Percentiles rank a stretch among this genome's conserved stretches.
phyloP scores from a whole-genome alignment of 1,140 invertebrate species.

The Batillaria attramentaria region DNA sequence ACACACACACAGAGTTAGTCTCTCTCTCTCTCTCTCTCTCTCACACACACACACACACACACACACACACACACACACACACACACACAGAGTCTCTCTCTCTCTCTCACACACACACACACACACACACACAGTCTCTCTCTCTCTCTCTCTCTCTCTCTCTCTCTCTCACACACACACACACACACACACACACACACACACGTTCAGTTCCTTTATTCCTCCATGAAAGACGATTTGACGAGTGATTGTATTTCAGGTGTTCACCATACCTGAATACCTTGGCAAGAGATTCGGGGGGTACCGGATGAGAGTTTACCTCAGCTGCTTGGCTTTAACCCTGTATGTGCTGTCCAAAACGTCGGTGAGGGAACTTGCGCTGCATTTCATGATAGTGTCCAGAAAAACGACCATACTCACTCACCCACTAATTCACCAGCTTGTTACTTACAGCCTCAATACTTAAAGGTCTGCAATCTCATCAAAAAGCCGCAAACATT shows the following conservation, averaged over 20 bases:
- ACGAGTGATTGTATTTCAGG: slow-evolving; percentile 63
- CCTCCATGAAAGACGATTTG: too few relatives aligned
- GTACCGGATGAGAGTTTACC: slow-evolving; percentile 74
- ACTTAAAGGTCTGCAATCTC: too few relatives aligned
- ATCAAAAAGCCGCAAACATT: too few relatives aligned
- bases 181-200: neutral
- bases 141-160: neutral
- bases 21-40: too few relatives aligned
- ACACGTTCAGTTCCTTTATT: neutral
- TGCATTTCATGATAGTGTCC: too few relatives aligned
- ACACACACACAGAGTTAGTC: too few relatives aligned
- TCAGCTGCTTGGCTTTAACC: slow-evolving; percentile 75
- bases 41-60: too few relatives aligned
- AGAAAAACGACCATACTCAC: too few relatives aligned
- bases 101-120: neutral
- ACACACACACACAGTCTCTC: neutral
- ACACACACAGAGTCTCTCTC: neutral
- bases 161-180: neutral
- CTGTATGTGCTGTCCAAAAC: slow-evolving; percentile 78
- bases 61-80: too few relatives aligned
- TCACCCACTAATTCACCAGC: too few relatives aligned
- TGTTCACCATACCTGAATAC: slow-evolving; percentile 77
- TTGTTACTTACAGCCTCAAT: too few relatives aligned
- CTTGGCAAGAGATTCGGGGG: slow-evolving; percentile 76
- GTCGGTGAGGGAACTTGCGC: too few relatives aligned